Conservation (phyloP, 1,140 invertebrate species). For the Pachyrhynchus sulphureomaculatus region DNA sequence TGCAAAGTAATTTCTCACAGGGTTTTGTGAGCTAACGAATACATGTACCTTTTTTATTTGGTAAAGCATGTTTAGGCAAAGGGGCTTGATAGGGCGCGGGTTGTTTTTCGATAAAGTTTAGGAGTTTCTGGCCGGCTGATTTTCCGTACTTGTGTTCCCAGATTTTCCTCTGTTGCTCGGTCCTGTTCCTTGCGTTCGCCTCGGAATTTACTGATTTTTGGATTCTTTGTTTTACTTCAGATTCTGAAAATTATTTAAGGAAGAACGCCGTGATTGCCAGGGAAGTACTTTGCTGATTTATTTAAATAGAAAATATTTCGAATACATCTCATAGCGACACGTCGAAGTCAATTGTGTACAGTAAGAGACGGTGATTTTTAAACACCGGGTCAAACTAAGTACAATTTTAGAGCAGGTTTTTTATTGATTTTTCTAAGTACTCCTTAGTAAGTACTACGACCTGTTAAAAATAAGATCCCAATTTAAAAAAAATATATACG, state of each 20-base stretch:
- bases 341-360: too few species aligned
- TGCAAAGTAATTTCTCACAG: neutral
- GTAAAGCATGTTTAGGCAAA: constrained; percentile 23
- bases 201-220: neutral
- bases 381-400: too few species aligned
- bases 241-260: neutral
- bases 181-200: neutral
- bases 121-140: constrained; percentile 27
- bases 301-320: too few species aligned
- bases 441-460: too few species aligned
- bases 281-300: too few species aligned
- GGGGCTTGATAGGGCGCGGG: constrained; percentile 5
- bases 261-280: too few species aligned
- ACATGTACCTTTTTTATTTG: neutral
- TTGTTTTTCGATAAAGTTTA: constrained; percentile 32
- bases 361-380: too few species aligned
- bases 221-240: neutral
- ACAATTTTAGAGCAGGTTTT: too few species aligned
- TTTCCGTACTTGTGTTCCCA: constrained; percentile 36
- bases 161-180: constrained; percentile 25
- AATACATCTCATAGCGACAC: too few species aligned
- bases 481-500: too few species aligned
- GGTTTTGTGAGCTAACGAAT: neutral
- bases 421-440: too few species aligned
- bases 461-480: too few species aligned